phyloP scores from a whole-genome alignment of 2,797 vertebrate species.

The Spea hammondii region DNA sequence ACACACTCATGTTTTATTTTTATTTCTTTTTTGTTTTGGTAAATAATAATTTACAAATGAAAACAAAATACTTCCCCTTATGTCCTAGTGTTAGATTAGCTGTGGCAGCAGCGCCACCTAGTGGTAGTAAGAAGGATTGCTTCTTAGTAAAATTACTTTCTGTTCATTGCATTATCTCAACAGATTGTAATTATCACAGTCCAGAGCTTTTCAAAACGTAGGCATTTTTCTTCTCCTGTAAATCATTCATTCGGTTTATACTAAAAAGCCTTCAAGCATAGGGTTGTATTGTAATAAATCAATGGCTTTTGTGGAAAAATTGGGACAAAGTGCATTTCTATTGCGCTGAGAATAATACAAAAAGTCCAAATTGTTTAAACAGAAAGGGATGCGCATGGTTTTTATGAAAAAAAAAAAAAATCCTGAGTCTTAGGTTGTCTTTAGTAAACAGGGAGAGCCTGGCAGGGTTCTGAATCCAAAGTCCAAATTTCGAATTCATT shows the following conservation, averaged over 20 bases:
- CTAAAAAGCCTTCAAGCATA: neutral
- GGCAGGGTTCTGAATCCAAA: constrained; percentile 9
- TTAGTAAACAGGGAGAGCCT: neutral
- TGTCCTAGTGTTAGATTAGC: constrained; percentile 1
- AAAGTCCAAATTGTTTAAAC: neutral
- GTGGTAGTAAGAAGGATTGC: neutral
- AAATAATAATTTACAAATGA: constrained; percentile 21
- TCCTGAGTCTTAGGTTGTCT: neutral
- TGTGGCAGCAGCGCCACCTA: constrained; percentile 24
- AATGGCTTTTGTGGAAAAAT: neutral
- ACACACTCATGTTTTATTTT: neutral
- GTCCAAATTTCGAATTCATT: constrained; percentile 1
- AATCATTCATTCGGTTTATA: neutral
- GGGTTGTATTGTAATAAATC: neutral
- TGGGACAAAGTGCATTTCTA: neutral
- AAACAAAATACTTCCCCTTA: constrained; percentile 18
- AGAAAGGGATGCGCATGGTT: neutral
- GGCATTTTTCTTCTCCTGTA: neutral
- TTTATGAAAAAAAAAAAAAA: no score
- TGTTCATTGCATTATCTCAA: neutral
- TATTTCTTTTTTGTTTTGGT: constrained; percentile 7
- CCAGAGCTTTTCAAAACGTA: constrained; percentile 1
- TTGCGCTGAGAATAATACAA: neutral
- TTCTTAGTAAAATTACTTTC: neutral
- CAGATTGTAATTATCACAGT: constrained; percentile 23